These are phyloP conservation scores for Hemistola chrysoprasaria DNA, from an alignment of 2,888 invertebrate genomes.

Conservation along the genomic window DNA sequence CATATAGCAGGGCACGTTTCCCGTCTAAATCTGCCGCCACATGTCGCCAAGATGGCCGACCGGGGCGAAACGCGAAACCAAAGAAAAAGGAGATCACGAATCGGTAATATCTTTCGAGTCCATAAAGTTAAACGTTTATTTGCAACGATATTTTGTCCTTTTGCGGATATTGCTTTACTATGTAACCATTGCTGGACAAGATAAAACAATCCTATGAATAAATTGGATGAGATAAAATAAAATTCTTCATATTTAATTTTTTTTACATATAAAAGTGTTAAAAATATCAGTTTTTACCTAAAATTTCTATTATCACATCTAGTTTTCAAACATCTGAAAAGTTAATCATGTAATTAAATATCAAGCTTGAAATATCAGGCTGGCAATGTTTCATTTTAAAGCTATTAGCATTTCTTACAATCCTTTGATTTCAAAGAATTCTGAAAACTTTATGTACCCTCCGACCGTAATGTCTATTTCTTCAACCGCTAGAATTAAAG, in stretches of 20 bases:
- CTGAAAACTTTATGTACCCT: too few relatives aligned
- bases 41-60: slow-evolving; percentile 82
- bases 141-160: slow-evolving; percentile 81
- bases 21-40: slow-evolving; percentile 81
- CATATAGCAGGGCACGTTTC: slow-evolving; percentile 80
- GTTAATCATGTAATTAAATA: too few relatives aligned
- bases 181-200: slow-evolving; percentile 47
- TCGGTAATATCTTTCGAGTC: slow-evolving; percentile 82
- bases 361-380: too few relatives aligned
- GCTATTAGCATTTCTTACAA: too few relatives aligned
- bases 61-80: slow-evolving; percentile 71
- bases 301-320: too few relatives aligned
- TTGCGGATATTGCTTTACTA: slow-evolving; percentile 77
- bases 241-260: too few relatives aligned
- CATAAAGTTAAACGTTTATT: slow-evolving; percentile 82
- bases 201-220: slow-evolving; percentile 28
- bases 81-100: slow-evolving; percentile 82
- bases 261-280: too few relatives aligned
- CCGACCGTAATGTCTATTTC: too few relatives aligned
- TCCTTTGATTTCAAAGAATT: not conserved
- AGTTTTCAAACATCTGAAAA: too few relatives aligned
- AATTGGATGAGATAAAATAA: slow-evolving; percentile 6
- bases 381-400: too few relatives aligned
- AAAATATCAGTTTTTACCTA: too few relatives aligned
- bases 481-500: too few relatives aligned